Evolutionary conservation across 2,888 invertebrate genomes (phyloP), one percentile per base, ranked within the genome.

Genomic region (Pandemis corylana): DNA sequence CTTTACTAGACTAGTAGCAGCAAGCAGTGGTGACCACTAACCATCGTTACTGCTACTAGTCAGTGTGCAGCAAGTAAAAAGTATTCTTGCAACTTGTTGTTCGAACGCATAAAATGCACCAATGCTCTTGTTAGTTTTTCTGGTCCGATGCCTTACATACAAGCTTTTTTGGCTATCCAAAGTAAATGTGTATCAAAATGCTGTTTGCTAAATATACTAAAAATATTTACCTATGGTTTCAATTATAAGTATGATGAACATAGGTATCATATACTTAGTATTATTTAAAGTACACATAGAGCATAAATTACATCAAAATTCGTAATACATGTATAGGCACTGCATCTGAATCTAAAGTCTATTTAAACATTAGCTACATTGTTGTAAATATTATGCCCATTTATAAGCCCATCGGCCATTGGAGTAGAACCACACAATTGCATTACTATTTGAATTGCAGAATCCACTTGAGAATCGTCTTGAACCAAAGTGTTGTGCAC

Each of bases 291-390:
- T 65, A 71, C 51, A 49, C 28, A 51, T 64, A 63, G 13, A 64
- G 62, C 68, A 64, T 49, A 68, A 53, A 68, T 64, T 67, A 68
- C 72, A 56, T 68, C 36, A 13, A 75, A 65, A 71, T 68, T 49
- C 64, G 53, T 63, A 71, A 61, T 66, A 70, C 51, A 44, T 20
- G 44, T 71, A 72, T 63, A 73, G 73, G 73, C 68, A 73, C 73
- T 69, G 67, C 67, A 72, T 72, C 65, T 66, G 72, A 62, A 62
- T 72, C 61, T 72, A 67, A 42, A 28, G 12, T 68, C 15, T 68
- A 56, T 63, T 61, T 62, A 36, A 64, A 41, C 15, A 42, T 51
- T 65, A 36, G 28, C 28, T 36, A 51, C 36, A 13, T 20, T 12
- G 12, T 36, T 68, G 51, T 53, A 46, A 56, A 5, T 44, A 20